A percentile compares a stretch with the other conserved stretches of the same genome.
phyloP scores from a whole-genome alignment of 2,797 vertebrate genomes.

The Chelmon rostratus region DNA sequence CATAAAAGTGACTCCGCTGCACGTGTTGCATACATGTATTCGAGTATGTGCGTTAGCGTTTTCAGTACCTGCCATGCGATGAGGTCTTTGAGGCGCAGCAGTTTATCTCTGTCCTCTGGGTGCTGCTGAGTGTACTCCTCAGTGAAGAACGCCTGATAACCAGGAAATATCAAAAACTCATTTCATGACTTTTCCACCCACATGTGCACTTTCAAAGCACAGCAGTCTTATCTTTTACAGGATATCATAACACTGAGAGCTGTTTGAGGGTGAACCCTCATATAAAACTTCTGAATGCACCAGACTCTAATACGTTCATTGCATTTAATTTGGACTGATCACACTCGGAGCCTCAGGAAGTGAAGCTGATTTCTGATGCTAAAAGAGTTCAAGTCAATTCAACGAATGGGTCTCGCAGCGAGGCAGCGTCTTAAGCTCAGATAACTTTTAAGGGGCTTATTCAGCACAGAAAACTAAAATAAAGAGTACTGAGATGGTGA shows the following conservation, averaged over 20 bases:
- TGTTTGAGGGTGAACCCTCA: conserved; percentile 8
- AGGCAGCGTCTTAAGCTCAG: background rate
- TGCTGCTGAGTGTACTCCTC: conserved; percentile 91
- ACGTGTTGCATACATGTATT: background rate
- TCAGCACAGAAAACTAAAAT: background rate
- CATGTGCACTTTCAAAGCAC: conserved; percentile 11
- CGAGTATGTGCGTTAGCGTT: background rate
- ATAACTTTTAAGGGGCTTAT: conserved; percentile 1
- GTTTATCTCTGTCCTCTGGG: conserved; percentile 93
- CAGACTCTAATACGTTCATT: conserved; percentile 19
- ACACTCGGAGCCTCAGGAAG: conserved; percentile 8
- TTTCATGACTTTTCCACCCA: conserved; percentile 22
- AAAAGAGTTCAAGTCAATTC: conserved; percentile 20
- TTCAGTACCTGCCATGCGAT: conserved; percentile 97
- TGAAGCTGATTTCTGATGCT: conserved; percentile 8
- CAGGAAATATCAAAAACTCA: conserved; percentile 37
- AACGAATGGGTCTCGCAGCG: background rate
- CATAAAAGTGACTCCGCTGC: background rate
- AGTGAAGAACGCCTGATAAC: conserved; percentile 95
- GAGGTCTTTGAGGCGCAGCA: conserved; percentile 94
- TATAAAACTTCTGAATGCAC: conserved; percentile 7
- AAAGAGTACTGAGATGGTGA: background rate
- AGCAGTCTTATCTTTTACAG: background rate
- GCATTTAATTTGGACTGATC: conserved; percentile 26
- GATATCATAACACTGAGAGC: conserved; percentile 2